A percentile compares a stretch with the other conserved stretches of the same genome.
phyloP scores from a whole-genome alignment of 2,888 invertebrate genomes.

The Chrysodeixis includens region DNA sequence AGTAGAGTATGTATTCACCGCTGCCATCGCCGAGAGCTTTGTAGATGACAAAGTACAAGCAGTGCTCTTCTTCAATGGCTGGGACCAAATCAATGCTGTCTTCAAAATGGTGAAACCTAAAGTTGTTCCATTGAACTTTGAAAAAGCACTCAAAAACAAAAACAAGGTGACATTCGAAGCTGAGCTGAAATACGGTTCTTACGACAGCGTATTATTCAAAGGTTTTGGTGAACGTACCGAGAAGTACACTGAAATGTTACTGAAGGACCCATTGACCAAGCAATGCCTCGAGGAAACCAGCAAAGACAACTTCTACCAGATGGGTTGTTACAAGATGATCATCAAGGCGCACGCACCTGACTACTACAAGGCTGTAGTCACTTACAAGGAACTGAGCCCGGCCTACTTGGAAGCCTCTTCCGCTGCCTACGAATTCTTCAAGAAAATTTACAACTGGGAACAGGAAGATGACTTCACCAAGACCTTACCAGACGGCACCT shows the following conservation, averaged over 20 bases:
- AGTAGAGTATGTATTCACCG: conserved; percentile 84
- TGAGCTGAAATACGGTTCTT: conserved; percentile 86
- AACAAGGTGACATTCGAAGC: conserved; percentile 83
- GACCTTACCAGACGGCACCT: conserved; percentile 76
- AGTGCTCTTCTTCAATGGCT: conserved; percentile 80
- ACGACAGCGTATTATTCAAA: conserved; percentile 77
- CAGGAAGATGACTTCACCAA: conserved; percentile 83
- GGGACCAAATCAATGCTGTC: conserved; percentile 83
- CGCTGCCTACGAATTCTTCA: conserved; percentile 78
- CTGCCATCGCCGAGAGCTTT: conserved; percentile 87
- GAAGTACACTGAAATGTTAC: conserved; percentile 83
- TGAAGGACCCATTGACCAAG: conserved; percentile 79
- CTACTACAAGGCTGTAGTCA: conserved; percentile 79
- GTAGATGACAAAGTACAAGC: conserved; percentile 88
- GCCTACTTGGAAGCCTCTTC: conserved; percentile 78
- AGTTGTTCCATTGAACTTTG: conserved; percentile 85
- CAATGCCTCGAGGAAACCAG: conserved; percentile 87
- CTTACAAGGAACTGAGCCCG: conserved; percentile 84
- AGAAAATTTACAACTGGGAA: conserved; percentile 71
- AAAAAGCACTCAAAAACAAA: conserved; percentile 87
- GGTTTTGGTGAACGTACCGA: conserved; percentile 85
- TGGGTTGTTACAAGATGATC: conserved; percentile 89
- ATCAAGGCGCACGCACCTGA: conserved; percentile 88
- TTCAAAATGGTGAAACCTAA: conserved; percentile 83
- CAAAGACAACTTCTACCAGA: conserved; percentile 87